Percentiles rank a stretch among this genome's conserved stretches.
Conservation (phyloP, 2,888 invertebrate genomes). For the Noctua janthina region DNA sequence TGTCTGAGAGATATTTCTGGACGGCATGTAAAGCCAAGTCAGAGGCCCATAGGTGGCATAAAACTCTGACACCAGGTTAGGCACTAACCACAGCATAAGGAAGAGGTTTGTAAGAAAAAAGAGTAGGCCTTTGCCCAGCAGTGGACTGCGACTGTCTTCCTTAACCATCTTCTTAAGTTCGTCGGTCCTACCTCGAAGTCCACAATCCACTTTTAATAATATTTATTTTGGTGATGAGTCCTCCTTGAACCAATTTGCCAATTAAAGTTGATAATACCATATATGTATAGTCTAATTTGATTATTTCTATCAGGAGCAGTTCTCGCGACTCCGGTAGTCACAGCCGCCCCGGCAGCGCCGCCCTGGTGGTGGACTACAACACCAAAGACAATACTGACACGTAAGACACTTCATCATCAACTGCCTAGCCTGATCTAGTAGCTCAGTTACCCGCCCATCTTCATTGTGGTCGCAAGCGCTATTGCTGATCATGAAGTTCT, state of each 20-base stretch:
- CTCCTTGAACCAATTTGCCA: background rate
- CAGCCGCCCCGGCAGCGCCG: constrained; percentile 93
- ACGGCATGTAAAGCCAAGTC: too few relatives aligned
- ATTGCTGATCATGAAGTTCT: background rate
- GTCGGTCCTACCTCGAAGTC: background rate
- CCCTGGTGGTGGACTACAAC: constrained; percentile 83
- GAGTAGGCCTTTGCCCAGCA: background rate
- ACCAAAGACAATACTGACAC: constrained; percentile 83
- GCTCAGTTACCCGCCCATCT: background rate
- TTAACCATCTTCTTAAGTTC: background rate
- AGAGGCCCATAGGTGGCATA: too few relatives aligned
- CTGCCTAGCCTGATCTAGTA: background rate
- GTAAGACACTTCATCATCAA: constrained; percentile 69
- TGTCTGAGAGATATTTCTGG: too few relatives aligned
- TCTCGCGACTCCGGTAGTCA: constrained; percentile 94
- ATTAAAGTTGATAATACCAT: too few relatives aligned
- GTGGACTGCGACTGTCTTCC: background rate
- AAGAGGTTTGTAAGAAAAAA: background rate
- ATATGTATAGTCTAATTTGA: too few relatives aligned
- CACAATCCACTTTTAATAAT: background rate
- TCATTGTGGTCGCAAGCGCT: background rate
- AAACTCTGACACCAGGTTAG: too few relatives aligned
- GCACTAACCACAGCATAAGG: too few relatives aligned
- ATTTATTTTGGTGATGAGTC: background rate
- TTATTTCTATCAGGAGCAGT: constrained; percentile 83